Evolutionary conservation across 2,113 vertebrate species (phyloP).

Genomic region (Odobenus rosmarus): DNA sequence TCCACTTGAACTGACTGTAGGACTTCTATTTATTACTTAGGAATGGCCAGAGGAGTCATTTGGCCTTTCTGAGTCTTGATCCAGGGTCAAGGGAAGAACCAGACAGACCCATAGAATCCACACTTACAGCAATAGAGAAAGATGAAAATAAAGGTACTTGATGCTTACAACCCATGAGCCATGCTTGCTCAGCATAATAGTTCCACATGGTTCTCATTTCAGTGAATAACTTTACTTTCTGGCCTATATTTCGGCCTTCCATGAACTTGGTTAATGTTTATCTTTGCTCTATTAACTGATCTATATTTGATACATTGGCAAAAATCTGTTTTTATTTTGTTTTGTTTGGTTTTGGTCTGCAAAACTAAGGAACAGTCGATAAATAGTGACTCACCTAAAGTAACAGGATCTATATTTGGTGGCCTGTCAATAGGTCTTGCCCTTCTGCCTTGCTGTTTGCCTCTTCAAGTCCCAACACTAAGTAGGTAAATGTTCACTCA

Average conservation of each 20-base stretch:
- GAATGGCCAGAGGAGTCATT: not conserved
- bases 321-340: not conserved
- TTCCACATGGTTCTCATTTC: not conserved
- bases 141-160: not conserved
- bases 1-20: not conserved
- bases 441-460: not conserved
- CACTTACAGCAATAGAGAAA: not conserved
- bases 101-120: not conserved
- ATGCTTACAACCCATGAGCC: not conserved
- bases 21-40: not conserved
- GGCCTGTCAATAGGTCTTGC: not conserved
- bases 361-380: not conserved
- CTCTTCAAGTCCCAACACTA: not conserved
- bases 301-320: not conserved
- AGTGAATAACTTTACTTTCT: not conserved
- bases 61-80: not conserved
- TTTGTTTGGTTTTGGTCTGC: not conserved
- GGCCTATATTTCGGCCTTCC: not conserved
- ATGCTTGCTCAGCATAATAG: not conserved
- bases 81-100: not conserved
- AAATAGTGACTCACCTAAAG: not conserved
- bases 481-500: not conserved
- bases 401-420: not conserved
- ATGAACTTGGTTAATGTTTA: not conserved
- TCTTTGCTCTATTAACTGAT: not conserved